phyloP scores from a whole-genome alignment of 2,888 invertebrate genomes.

The Tuta absoluta region DNA sequence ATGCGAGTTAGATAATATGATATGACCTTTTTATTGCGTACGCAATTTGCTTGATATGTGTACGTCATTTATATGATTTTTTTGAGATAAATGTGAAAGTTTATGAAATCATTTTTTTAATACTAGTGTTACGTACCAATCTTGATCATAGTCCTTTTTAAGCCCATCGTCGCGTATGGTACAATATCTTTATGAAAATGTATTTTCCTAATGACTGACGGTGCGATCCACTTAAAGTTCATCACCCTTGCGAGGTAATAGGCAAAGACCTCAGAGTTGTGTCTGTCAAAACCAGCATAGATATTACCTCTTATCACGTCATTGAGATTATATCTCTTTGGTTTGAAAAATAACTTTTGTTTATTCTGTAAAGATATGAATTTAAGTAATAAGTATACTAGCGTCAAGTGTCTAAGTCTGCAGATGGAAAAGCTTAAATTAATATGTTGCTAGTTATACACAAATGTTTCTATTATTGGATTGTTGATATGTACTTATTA shows the following conservation, averaged over 20 bases:
- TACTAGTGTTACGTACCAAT: constrained; percentile 81
- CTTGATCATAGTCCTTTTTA: constrained; percentile 86
- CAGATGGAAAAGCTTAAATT: too few relatives aligned
- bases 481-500: too few relatives aligned
- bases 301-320: constrained; percentile 89
- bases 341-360: constrained; percentile 93
- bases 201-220: constrained; percentile 88
- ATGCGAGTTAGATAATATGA: too few relatives aligned
- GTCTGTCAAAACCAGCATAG: constrained; percentile 94
- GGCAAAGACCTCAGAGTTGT: constrained; percentile 94
- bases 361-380: constrained; percentile 71
- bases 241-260: constrained; percentile 93
- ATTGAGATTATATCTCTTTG: constrained; percentile 90
- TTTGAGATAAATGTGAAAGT: too few relatives aligned
- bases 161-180: constrained; percentile 84
- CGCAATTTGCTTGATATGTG: too few relatives aligned
- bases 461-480: too few relatives aligned
- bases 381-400: too few relatives aligned
- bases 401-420: too few relatives aligned
- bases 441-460: too few relatives aligned
- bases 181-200: constrained; percentile 86
- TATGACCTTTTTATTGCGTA: background rate
- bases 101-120: too few relatives aligned
- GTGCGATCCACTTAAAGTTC: constrained; percentile 89
- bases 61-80: background rate